Conservation (phyloP, 1,140 invertebrate genomes). For the Bombus fervidus region DNA sequence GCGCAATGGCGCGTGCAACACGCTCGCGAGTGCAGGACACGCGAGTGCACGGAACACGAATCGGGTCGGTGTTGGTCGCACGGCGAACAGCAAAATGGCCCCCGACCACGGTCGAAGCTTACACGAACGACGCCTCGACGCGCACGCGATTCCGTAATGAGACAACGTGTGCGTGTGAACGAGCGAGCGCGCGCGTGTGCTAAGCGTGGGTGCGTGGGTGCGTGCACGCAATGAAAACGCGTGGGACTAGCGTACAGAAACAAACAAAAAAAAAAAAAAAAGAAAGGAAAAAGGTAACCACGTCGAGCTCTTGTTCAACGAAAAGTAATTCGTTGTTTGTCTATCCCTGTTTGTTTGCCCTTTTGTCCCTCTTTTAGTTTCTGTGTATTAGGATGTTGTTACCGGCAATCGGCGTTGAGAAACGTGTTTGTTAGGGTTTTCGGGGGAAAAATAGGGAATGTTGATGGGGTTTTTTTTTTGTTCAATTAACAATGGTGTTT, state of each 20-base stretch:
- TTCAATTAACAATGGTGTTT: too few relatives aligned
- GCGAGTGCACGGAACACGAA: conserved; percentile 57
- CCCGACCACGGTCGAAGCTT: conserved; percentile 63
- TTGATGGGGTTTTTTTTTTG: too few relatives aligned
- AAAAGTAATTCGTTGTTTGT: conserved; percentile 1
- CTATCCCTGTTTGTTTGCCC: too few relatives aligned
- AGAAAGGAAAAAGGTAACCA: neutral
- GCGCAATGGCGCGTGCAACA: conserved; percentile 39
- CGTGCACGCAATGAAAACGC: conserved; percentile 46
- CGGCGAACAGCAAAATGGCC: conserved; percentile 76
- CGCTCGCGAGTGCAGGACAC: conserved; percentile 36
- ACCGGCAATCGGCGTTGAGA: too few relatives aligned
- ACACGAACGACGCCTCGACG: conserved; percentile 60
- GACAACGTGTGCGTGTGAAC: conserved; percentile 35
- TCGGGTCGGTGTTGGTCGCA: conserved; percentile 61
- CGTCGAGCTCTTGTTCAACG: neutral
- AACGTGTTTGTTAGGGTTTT: too few relatives aligned
- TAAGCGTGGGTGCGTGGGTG: conserved; percentile 24
- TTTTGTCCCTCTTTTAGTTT: neutral
- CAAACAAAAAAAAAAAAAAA: neutral
- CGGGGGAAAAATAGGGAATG: too few relatives aligned
- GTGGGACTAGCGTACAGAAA: conserved; percentile 21
- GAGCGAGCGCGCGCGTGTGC: too few relatives aligned
- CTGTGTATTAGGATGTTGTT: neutral
- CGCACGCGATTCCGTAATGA: conserved; percentile 76